Conservation (phyloP, 2,113 vertebrate species). For the Notarius lentiginosus region DNA sequence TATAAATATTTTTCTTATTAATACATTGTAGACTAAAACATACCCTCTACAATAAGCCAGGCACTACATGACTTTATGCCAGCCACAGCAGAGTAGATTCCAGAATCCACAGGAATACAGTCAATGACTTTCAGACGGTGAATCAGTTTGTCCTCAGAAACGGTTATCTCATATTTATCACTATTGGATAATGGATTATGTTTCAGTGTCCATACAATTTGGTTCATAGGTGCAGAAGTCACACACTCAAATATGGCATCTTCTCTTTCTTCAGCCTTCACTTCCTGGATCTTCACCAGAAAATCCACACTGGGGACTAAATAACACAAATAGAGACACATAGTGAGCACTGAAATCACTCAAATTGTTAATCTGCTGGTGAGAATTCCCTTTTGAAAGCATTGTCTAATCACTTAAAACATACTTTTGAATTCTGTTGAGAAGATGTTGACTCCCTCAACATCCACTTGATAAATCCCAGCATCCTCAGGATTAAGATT, state of each 20-base stretch:
- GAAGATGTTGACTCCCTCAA: conserved; percentile 82
- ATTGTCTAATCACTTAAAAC: conserved; percentile 30
- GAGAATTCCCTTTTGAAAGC: neutral
- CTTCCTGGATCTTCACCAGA: conserved; percentile 71
- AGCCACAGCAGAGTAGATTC: conserved; percentile 78
- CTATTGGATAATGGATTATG: conserved; percentile 59
- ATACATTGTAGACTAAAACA: conserved; percentile 52
- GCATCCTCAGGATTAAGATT: conserved; percentile 78
- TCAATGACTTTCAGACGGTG: conserved; percentile 78
- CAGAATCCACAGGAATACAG: conserved; percentile 72
- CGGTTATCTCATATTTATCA: conserved; percentile 73
- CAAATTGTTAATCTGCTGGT: neutral
- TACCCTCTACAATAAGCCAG: conserved; percentile 85
- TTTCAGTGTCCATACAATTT: conserved; percentile 77
- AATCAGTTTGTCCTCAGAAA: conserved; percentile 80
- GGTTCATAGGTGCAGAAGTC: conserved; percentile 71
- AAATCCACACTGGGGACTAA: conserved; percentile 80
- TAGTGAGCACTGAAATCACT: neutral
- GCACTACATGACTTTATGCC: conserved; percentile 80
- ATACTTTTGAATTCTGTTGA: conserved; percentile 81
- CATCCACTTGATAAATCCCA: conserved; percentile 84
- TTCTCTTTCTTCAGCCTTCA: conserved; percentile 70
- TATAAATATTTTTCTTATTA: neutral
- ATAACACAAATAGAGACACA: conserved; percentile 26
- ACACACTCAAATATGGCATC: conserved; percentile 78